phyloP scores from a whole-genome alignment of 2,113 vertebrate genomes.

The Scophthalmus maximus region DNA sequence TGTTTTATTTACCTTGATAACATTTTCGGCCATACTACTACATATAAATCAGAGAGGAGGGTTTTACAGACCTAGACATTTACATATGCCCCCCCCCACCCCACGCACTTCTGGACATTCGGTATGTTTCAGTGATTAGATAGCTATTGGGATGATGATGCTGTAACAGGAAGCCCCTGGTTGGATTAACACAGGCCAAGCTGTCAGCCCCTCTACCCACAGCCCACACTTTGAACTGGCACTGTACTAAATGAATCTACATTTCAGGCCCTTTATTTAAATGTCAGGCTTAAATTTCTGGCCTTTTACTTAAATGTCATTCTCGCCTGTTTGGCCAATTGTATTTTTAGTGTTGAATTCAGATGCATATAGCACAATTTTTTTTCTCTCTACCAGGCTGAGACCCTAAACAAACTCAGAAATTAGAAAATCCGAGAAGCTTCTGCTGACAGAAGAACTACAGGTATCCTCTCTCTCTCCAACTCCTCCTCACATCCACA shows the following conservation, averaged over 20 bases:
- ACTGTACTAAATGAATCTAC: not conserved
- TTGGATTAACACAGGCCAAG: not conserved
- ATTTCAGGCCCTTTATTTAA: slow-evolving; percentile 1
- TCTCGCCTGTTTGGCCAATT: not conserved
- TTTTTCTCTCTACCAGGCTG: not conserved
- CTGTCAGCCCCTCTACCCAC: not conserved
- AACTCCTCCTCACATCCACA: slow-evolving; percentile 5
- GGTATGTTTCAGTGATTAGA: not conserved
- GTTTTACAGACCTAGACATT: too few relatives aligned
- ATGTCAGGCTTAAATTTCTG: not conserved
- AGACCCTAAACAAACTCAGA: not conserved
- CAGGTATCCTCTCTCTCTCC: not conserved
- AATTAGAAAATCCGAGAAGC: not conserved
- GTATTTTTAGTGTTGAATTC: not conserved
- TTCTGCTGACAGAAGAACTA: not conserved
- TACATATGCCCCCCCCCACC: too few relatives aligned
- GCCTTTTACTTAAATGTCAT: not conserved
- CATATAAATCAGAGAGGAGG: too few relatives aligned
- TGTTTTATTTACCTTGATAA: too few relatives aligned
- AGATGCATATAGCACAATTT: not conserved
- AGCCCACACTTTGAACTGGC: not conserved
- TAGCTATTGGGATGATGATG: not conserved
- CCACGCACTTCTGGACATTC: not conserved
- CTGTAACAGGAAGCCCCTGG: not conserved
- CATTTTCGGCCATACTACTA: too few relatives aligned